Evolutionary conservation across 2,113 vertebrate species (phyloP), one percentile per base, ranked within the genome.

Genomic region (Zosterops hypoxanthus): DNA sequence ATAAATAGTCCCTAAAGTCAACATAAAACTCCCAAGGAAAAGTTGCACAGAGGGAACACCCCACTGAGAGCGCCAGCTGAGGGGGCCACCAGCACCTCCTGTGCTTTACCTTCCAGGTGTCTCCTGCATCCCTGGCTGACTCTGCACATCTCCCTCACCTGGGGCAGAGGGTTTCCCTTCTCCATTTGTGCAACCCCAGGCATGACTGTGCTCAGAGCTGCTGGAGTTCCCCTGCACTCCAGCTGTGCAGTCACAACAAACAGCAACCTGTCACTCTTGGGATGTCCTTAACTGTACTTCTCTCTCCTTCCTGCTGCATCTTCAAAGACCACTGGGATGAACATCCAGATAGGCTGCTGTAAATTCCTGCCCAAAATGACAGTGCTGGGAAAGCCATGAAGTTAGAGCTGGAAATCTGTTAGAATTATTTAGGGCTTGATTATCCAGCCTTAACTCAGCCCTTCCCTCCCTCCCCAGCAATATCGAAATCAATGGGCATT

Each of bases 1-100:
- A 92, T 52, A 94, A 90, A 92, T 12, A 95, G 64, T 78, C 64
- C 60, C 69, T 19, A 53, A 81, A 86, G 64, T 31, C 69, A 81
- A 24, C 28, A 55, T 13, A 46, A 66, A 82, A 11, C 53, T 83
- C 64, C 4, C 22, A 17, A 33, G 12, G 28, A 44, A 33, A 4
- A 0, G 1, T 2, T 24, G 22, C 44, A 15, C 0, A 2, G 71
- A n/a, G 29, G 12, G 41, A 20, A 17, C 4, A 11, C 6, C 73
- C 41, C 33, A 0, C 1, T 12, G 39, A n/a, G 46, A 66, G 56
- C 60, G 23, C 3, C 28, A 25, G 66, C 46, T 26, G 8, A 31
- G 60, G 50, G 2, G 39, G 44, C 21, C 65, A 42, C 56, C 31
- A 17, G 75, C 71, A 14, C 29, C 64, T 70, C 79, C 64, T n/a